Conservation (phyloP, 2,797 vertebrate species). For the Sciurus vulgaris region DNA sequence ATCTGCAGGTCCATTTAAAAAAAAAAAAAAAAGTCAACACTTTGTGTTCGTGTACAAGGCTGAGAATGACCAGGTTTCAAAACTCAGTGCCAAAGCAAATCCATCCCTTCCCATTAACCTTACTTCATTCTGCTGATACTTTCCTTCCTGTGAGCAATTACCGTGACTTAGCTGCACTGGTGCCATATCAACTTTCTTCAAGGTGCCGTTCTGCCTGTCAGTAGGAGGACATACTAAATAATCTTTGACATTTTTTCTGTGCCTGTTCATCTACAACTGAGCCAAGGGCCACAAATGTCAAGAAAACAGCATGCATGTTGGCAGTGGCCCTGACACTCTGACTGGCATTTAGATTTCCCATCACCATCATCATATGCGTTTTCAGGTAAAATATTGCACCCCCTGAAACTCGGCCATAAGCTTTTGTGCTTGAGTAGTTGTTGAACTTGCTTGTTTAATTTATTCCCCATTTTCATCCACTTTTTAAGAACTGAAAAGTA, state of each 20-base stretch:
- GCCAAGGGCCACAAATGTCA: neutral
- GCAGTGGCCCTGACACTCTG: neutral
- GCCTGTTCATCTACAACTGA: conserved; percentile 36
- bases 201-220: neutral
- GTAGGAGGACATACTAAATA: neutral
- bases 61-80: conserved; percentile 54
- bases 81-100: neutral
- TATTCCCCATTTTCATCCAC: neutral
- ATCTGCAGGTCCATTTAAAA: neutral
- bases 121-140: neutral
- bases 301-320: neutral
- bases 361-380: neutral
- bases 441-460: neutral
- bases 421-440: neutral
- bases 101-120: neutral
- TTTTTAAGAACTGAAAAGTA: neutral
- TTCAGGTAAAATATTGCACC: neutral
- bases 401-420: neutral
- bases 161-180: neutral
- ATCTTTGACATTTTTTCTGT: neutral
- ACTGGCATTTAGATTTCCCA: neutral
- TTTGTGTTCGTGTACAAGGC: conserved; percentile 9
- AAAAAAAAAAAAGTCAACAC: neutral
- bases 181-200: neutral
- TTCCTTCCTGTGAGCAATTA: conserved; percentile 11